Percentiles rank a stretch among this genome's conserved stretches.
Evolutionary conservation across 2,888 invertebrate species (phyloP).

Genomic region (Agriopis leucophaearia): DNA sequence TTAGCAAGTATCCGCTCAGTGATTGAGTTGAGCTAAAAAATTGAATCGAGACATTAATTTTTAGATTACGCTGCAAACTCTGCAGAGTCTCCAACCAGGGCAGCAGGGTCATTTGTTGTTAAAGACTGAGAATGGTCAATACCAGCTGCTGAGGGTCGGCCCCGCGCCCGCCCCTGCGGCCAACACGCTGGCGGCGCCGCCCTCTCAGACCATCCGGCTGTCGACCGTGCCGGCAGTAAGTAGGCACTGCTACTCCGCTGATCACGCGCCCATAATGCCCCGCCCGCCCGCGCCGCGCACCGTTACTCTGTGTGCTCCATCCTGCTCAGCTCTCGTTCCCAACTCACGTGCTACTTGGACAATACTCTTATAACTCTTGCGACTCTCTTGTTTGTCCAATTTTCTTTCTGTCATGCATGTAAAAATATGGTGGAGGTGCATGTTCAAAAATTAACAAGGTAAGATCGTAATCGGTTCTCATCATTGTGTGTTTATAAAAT

Average conservation of each 20-base stretch:
- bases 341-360: slow-evolving; percentile 16
- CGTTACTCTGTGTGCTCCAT: slow-evolving; percentile 1
- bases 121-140: slow-evolving; percentile 98
- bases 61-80: slow-evolving; percentile 95
- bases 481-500: slow-evolving; percentile 57
- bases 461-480: slow-evolving; percentile 59
- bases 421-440: slow-evolving; percentile 75
- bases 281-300: slow-evolving; percentile 37
- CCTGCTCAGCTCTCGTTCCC: slow-evolving; percentile 18
- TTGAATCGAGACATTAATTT: slow-evolving; percentile 80
- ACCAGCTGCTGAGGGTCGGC: slow-evolving; percentile 96
- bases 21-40: slow-evolving; percentile 56
- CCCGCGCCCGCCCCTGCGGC: slow-evolving; percentile 88
- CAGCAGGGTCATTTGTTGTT: slow-evolving; percentile 96
- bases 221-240: slow-evolving; percentile 95
- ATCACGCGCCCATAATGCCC: slow-evolving; percentile 35
- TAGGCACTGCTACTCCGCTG: slow-evolving; percentile 60
- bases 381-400: slow-evolving; percentile 59
- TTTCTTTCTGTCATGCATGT: slow-evolving; percentile 73
- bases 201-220: slow-evolving; percentile 92
- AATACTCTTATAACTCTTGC: slow-evolving; percentile 34
- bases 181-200: slow-evolving; percentile 85
- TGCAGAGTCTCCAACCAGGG: slow-evolving; percentile 94
- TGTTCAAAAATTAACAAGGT: slow-evolving; percentile 74
- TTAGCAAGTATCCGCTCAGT: slow-evolving; percentile 22